Percentiles rank a stretch among this genome's conserved stretches.
Evolutionary conservation across 2,888 invertebrate species (phyloP).

Genomic region (Diplazon laetatorius): DNA sequence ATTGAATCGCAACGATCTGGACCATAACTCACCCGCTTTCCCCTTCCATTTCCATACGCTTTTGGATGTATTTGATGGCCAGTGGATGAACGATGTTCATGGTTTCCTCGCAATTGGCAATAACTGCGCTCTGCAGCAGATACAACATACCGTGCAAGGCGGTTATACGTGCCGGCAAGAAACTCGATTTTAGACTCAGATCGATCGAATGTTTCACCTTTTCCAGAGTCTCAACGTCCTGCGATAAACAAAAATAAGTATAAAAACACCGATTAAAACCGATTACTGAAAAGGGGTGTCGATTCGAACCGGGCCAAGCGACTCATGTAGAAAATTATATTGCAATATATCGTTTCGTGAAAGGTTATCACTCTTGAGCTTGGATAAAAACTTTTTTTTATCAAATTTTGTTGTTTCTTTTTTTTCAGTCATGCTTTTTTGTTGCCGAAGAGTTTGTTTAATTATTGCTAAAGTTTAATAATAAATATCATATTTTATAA

Average conservation of each 20-base stretch:
- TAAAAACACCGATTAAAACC: background rate
- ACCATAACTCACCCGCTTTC: conserved; percentile 76
- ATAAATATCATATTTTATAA: no score
- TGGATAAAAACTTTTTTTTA: no score
- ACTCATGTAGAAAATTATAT: no score
- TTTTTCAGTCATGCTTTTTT: no score
- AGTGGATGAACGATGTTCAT: conserved; percentile 83
- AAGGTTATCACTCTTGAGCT: no score
- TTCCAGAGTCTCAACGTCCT: conserved; percentile 86
- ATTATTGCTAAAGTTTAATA: no score
- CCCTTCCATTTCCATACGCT: conserved; percentile 81
- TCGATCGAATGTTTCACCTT: conserved; percentile 86
- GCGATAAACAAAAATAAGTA: conserved; percentile 65
- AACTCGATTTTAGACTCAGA: conserved; percentile 85
- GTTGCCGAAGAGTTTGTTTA: no score
- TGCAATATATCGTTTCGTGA: no score
- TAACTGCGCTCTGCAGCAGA: conserved; percentile 85
- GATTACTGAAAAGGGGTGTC: no score
- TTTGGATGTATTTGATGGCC: conserved; percentile 84
- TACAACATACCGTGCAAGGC: conserved; percentile 88
- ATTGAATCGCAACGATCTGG: background rate
- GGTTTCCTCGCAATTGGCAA: conserved; percentile 83
- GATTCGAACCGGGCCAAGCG: no score
- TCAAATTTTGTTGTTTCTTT: no score
- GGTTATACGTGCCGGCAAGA: conserved; percentile 86